These are phyloP conservation scores for Leucosticte australis DNA, from an alignment of 2,113 vertebrate species.

Conservation along the genomic window DNA sequence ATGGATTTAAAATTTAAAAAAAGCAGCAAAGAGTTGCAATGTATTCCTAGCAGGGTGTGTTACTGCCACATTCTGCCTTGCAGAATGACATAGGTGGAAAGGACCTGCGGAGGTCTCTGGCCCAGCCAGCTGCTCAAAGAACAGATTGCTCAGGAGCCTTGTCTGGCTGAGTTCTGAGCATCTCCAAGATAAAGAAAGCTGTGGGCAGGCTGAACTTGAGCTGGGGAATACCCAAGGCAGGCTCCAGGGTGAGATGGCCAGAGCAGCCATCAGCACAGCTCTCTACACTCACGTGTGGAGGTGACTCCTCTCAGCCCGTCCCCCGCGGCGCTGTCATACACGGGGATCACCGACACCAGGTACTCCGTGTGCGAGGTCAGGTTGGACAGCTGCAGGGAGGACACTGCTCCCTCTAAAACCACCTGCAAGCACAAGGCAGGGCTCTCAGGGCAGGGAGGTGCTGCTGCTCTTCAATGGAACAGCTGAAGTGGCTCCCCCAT, in stretches of 20 bases:
- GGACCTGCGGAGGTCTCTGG: background rate
- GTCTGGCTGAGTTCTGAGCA: background rate
- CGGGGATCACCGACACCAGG: conserved; percentile 83
- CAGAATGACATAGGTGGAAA: background rate
- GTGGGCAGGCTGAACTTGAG: background rate
- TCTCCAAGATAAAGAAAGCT: background rate
- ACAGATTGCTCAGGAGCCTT: background rate
- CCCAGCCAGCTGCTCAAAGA: background rate
- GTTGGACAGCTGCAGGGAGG: conserved; percentile 74
- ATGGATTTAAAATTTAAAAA: background rate
- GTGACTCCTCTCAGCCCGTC: conserved; percentile 81
- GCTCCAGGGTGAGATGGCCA: background rate
- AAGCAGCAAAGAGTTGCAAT: rapidly evolving
- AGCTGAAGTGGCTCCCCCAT: rapidly evolving
- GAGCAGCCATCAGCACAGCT: rapidly evolving
- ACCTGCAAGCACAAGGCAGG: conserved; percentile 71
- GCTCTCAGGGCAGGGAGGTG: background rate
- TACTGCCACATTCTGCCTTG: background rate
- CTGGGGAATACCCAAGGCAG: background rate
- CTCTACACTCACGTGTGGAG: conserved; percentile 70
- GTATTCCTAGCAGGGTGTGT: background rate
- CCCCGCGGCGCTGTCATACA: conserved; percentile 73
- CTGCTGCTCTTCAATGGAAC: background rate
- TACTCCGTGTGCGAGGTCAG: conserved; percentile 86
- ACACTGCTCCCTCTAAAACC: conserved; percentile 74